Conservation (phyloP, 2,888 invertebrate species). For the Plebejus argus region DNA sequence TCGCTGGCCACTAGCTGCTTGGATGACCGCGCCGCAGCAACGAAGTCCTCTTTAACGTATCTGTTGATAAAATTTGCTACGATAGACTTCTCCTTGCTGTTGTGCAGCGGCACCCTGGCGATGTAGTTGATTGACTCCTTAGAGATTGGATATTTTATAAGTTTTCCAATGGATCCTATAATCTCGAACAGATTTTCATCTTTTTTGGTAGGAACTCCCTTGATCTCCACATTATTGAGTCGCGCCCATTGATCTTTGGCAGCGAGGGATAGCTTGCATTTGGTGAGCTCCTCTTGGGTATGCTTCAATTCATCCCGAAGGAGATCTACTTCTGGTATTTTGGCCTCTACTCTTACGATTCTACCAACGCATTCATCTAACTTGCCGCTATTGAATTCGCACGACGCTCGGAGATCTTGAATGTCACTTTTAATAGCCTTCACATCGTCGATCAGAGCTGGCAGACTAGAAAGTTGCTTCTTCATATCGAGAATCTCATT, state of each 20-base stretch:
- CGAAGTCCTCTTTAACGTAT: slow-evolving; percentile 11
- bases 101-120: not conserved
- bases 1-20: not conserved
- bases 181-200: not conserved
- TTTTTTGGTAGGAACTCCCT: slow-evolving; percentile 5
- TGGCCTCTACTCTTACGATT: not conserved
- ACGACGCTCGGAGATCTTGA: too few relatives aligned
- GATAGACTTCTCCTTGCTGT: not conserved
- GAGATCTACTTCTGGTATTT: not conserved
- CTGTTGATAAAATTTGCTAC: slow-evolving; percentile 3
- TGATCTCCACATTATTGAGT: not conserved
- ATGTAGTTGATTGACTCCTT: not conserved
- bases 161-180: too few relatives aligned
- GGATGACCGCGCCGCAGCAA: not conserved
- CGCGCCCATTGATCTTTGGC: not conserved
- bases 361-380: not conserved
- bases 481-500: too few relatives aligned
- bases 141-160: too few relatives aligned
- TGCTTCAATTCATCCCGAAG: not conserved
- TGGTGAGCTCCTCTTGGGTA: not conserved
- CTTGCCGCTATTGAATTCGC: too few relatives aligned
- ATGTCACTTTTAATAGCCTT: too few relatives aligned
- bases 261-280: not conserved
- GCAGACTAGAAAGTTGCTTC: too few relatives aligned
- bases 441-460: too few relatives aligned